Base-by-base conservation (phyloP, 1,140 invertebrate species). In the Diuraphis noxia region DNA sequence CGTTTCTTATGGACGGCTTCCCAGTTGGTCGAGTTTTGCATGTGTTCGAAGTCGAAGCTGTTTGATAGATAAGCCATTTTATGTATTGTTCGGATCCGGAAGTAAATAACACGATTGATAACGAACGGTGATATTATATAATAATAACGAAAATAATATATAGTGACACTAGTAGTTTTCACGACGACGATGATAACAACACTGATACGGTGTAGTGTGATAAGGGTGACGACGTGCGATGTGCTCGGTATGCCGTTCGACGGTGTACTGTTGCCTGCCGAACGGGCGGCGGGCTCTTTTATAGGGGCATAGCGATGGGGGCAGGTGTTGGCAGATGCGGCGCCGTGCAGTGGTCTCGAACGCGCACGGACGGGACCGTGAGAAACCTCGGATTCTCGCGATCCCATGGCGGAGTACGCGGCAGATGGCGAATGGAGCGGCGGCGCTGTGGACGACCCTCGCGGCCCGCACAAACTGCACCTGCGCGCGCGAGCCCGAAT, bases 311-410 rank as follows among this genome's bases (percentile, higher is more conserved):
- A 23, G n/a, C 30, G 46, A 19, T 8, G 77, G 25, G 34, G 89
- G 89, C 89, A 91, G 89, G 89, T 91, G 89, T 79, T 23, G 72
- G 89, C 89, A 91, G 89, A 91, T 91, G 89, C 89, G 23, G 10
- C n/a, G 38, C 43, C 41, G 7, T 23, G 41, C 17, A 38, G 56
- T 41, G 52, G 13, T 41, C 25, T n/a, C 46, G 85, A 34, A 36
- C 30, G 56, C 63, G 88, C 88, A 41, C 34, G 85, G 85, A 86
- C 85, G 85, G 89, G 89, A 91, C 89, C 89, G 89, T 91, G 89
- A 91, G 89, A 91, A 91, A 91, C 89, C 43, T 81, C 72, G 89
- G 77, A 91, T 91, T 91, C 89, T 91, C 63, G 89, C 89, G 89
- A 91, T 91, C 89, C 89, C 89, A 91, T 91, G 89, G 89, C 89